Conservation (phyloP, 2,113 vertebrate species). For the Steatornis caripensis region DNA sequence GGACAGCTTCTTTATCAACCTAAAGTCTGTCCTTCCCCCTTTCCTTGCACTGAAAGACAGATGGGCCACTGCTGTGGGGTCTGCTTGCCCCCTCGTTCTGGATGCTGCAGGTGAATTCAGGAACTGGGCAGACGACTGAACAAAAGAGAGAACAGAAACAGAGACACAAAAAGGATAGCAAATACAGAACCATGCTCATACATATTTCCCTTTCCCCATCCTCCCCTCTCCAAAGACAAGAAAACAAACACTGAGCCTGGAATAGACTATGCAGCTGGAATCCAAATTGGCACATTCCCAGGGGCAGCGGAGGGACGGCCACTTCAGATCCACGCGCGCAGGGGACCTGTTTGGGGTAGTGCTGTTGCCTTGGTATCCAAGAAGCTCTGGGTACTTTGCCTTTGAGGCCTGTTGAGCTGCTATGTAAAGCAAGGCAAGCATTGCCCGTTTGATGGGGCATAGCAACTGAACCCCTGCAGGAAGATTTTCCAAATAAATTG, state of each 20-base stretch:
- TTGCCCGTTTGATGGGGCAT: background rate
- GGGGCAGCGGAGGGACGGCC: rapidly evolving
- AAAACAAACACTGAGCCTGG: background rate
- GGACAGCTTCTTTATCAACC: background rate
- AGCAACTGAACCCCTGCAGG: background rate
- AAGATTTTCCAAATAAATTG: background rate
- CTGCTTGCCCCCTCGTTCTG: background rate
- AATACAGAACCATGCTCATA: background rate
- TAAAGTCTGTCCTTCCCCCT: background rate
- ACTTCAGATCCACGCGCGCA: rapidly evolving
- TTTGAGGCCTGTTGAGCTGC: background rate
- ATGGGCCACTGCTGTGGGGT: background rate
- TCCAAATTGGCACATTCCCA: rapidly evolving
- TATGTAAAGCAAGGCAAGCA: background rate
- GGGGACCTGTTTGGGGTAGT: background rate
- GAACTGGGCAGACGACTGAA: background rate
- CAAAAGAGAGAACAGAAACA: background rate
- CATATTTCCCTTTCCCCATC: background rate
- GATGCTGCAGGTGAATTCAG: background rate
- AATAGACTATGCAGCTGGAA: background rate
- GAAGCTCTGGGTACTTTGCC: background rate
- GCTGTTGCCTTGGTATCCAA: background rate
- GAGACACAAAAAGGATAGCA: background rate
- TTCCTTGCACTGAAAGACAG: background rate
- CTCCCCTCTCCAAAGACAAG: background rate